These are phyloP conservation scores for Danionella dracula DNA, from an alignment of 2,797 vertebrate species.

Conservation along the genomic window DNA sequence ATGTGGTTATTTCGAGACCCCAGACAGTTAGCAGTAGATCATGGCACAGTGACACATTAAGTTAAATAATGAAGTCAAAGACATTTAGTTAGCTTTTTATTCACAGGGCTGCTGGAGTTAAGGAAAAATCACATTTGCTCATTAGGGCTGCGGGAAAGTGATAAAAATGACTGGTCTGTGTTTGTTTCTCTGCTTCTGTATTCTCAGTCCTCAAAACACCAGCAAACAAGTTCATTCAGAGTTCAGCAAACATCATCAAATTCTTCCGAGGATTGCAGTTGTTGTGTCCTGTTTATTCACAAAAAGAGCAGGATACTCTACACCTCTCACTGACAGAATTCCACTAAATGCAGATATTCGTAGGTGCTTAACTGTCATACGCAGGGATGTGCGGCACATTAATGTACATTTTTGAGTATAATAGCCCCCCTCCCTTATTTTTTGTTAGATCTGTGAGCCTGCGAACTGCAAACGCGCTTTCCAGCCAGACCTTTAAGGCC, in stretches of 20 bases:
- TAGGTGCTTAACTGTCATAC: too few species aligned
- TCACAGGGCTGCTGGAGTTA: not conserved
- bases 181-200: not conserved
- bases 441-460: not conserved
- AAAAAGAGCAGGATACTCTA: not conserved
- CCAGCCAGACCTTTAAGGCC: not conserved
- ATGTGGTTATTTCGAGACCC: not conserved
- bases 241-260: not conserved
- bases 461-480: not conserved
- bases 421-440: too few species aligned
- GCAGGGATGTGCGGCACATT: too few species aligned
- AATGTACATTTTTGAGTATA: too few species aligned
- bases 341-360: too few species aligned
- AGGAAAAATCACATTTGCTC: not conserved
- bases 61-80: not conserved
- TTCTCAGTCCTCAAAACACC: not conserved
- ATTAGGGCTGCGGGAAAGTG: not conserved
- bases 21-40: not conserved
- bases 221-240: not conserved
- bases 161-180: not conserved
- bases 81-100: not conserved
- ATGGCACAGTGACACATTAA: not conserved
- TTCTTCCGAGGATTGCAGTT: not conserved
- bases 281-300: not conserved
- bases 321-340: not conserved